Evolutionary conservation across 2,888 invertebrate species (phyloP), one percentile per base, ranked within the genome.

Genomic region (Microchrysa polita): DNA sequence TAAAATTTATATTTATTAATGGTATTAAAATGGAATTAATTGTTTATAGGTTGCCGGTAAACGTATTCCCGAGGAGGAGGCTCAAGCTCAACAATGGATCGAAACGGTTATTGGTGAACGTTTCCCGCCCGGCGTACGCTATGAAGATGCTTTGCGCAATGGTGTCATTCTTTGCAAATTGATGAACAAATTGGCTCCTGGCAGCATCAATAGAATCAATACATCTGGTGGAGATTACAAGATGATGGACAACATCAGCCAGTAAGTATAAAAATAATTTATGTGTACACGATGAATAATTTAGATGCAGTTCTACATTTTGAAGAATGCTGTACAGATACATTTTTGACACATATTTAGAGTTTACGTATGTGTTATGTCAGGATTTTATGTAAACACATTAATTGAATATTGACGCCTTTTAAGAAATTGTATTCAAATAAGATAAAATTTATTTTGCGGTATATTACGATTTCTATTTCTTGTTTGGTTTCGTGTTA

Each of bases 191-290:
- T 87, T 97, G 16, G 88, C 91, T 80, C 96, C 96, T 0, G 96
- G 96, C 69, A 89, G 92, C 80, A 90, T 96, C 80, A 88, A 90
- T 77, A 95, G 93, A 84, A 91, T 97, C 81, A 95, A 96, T 85
- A 88, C 90, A 27, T 89, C 90, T 0, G 93, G 93, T 7, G 95
- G 95, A 4, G 96, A 96, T 81, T 97, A 97, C 87, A 97, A 96
- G 82, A 92, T 94, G 88, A 97, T 97, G 96, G 97, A 97, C 82
- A 97, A 97, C 82, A 92, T 97, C 76, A 93, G 90, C 85, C 93
- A 93, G 93, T 97, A 83, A 88, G 92, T 90, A 34, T 52, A 12
- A 65, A 2, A 18, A 48, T 34, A 34, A 7, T 34, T 5, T 7
- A 34, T 34, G 27, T 5, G 27, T 34, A 34, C 27, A 34, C 7